These are phyloP conservation scores for Samia ricini DNA, from an alignment of 1,140 invertebrate species.

Conservation along the genomic window DNA sequence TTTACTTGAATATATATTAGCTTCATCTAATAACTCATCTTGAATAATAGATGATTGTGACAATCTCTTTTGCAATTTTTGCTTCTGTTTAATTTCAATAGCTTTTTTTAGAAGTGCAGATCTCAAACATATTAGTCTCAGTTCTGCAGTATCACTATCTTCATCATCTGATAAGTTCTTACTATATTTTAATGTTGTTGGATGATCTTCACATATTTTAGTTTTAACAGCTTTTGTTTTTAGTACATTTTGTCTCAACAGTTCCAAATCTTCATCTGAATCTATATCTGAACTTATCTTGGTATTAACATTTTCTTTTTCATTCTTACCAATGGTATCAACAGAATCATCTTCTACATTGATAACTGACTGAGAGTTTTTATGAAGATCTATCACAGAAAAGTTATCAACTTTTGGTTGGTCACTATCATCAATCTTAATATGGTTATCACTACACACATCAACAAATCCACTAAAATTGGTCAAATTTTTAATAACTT, in stretches of 20 bases:
- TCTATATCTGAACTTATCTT: slow-evolving; percentile 26
- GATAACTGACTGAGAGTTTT: slow-evolving; percentile 6
- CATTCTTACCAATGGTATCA: slow-evolving; percentile 23
- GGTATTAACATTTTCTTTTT: slow-evolving; percentile 16
- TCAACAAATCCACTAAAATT: slow-evolving; percentile 33
- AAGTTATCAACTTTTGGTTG: neutral
- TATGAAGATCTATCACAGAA: neutral
- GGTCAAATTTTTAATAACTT: slow-evolving; percentile 9
- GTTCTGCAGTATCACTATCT: slow-evolving; percentile 69
- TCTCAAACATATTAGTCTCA: slow-evolving; percentile 71
- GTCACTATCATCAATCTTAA: slow-evolving; percentile 14
- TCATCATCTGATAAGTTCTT: slow-evolving; percentile 57
- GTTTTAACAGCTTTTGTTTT: slow-evolving; percentile 61
- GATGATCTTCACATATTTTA: slow-evolving; percentile 22
- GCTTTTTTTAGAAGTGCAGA: slow-evolving; percentile 72
- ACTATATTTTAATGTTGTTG: slow-evolving; percentile 20
- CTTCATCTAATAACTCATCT: slow-evolving; percentile 37
- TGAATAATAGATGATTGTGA: slow-evolving; percentile 51
- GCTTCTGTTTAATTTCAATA: slow-evolving; percentile 71
- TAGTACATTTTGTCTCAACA: slow-evolving; percentile 63
- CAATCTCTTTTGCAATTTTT: slow-evolving; percentile 57
- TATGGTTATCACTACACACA: slow-evolving; percentile 37
- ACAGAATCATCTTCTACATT: slow-evolving; percentile 24
- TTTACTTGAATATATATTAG: slow-evolving; percentile 14
- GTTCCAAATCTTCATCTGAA: slow-evolving; percentile 72